Conservation (phyloP, 2,888 invertebrate species). For the Acanthosepion pharaonis region DNA sequence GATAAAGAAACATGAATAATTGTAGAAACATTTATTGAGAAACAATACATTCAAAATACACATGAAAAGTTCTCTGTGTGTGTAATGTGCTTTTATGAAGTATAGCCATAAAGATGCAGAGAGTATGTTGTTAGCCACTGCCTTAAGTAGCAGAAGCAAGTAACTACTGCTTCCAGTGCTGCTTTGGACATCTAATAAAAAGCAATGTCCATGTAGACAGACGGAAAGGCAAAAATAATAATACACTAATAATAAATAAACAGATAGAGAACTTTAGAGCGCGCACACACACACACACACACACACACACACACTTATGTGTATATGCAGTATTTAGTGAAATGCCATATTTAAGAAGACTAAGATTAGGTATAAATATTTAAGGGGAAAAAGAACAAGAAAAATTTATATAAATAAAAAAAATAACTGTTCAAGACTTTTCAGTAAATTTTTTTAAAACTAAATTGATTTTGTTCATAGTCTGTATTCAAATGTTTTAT, state of each 20-base stretch:
- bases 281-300: background rate
- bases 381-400: too few relatives aligned
- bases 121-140: background rate
- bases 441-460: too few relatives aligned
- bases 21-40: too few relatives aligned
- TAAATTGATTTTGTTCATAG: background rate
- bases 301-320: background rate
- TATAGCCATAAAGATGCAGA: background rate
- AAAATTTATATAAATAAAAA: background rate
- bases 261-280: background rate
- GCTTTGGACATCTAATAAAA: background rate
- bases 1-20: too few relatives aligned
- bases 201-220: background rate
- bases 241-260: background rate
- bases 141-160: conserved; percentile 23
- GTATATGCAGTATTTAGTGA: background rate
- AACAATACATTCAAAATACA: too few relatives aligned
- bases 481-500: background rate
- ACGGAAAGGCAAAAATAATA: background rate
- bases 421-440: background rate
- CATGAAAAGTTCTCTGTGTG: too few relatives aligned
- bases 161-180: background rate
- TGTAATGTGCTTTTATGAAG: background rate
- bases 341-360: too few relatives aligned
- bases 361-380: too few relatives aligned